Evolutionary conservation across 1,140 invertebrate genomes (phyloP).

Genomic region (Drosophila mayri): DNA sequence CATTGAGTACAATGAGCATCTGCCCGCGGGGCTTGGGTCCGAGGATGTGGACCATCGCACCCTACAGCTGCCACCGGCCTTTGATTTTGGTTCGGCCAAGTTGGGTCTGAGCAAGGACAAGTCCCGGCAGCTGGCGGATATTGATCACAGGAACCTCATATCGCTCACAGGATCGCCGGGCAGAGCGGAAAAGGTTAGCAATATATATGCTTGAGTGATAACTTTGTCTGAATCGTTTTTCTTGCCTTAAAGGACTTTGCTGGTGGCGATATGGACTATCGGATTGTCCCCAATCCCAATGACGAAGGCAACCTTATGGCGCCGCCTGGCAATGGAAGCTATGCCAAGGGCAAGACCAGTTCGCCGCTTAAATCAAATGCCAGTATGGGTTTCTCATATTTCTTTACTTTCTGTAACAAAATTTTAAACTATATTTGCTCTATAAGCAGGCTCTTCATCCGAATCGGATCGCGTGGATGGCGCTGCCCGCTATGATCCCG

Average conservation of each 20-base stretch:
- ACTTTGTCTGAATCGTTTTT: background rate
- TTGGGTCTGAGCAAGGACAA: slow-evolving; percentile 75
- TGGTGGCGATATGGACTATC: slow-evolving; percentile 72
- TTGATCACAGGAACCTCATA: slow-evolving; percentile 94
- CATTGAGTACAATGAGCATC: slow-evolving; percentile 86
- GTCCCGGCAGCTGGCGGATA: slow-evolving; percentile 86
- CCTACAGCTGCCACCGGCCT: slow-evolving; percentile 71
- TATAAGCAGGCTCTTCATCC: slow-evolving; percentile 66
- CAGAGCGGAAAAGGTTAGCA: slow-evolving; percentile 79
- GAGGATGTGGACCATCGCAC: slow-evolving; percentile 87
- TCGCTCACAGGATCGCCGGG: slow-evolving; percentile 91
- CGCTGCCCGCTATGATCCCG: slow-evolving; percentile 71
- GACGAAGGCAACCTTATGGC: slow-evolving; percentile 66
- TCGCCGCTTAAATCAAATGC: slow-evolving; percentile 85
- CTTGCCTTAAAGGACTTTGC: slow-evolving; percentile 49
- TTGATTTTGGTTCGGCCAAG: slow-evolving; percentile 64
- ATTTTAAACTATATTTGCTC: background rate
- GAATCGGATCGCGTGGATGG: slow-evolving; percentile 80
- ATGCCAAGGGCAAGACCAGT: slow-evolving; percentile 51
- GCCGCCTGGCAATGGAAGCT: slow-evolving; percentile 54
- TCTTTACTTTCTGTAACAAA: too few species aligned
- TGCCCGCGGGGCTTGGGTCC: slow-evolving; percentile 79
- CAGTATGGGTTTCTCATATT: slow-evolving; percentile 43
- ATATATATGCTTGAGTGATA: background rate
- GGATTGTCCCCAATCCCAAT: slow-evolving; percentile 37